Conservation (phyloP, 2,797 vertebrate species). For the Dendrocincla tyrannina region DNA sequence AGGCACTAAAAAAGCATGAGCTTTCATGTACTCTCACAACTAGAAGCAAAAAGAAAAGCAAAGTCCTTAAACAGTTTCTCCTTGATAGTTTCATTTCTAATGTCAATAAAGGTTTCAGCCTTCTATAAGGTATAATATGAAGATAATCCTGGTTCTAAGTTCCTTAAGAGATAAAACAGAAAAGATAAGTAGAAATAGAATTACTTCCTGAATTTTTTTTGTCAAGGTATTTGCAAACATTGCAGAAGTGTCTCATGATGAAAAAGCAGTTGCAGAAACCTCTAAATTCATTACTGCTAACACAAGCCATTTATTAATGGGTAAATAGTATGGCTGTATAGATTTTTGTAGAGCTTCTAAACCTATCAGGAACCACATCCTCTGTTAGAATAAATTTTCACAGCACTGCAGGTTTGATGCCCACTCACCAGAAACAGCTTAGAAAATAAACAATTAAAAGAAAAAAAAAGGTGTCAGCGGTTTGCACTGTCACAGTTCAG, state of each 20-base stretch:
- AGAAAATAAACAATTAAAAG: constrained; percentile 59
- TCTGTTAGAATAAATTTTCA: constrained; percentile 34
- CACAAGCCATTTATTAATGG: constrained; percentile 45
- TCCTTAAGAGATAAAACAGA: constrained; percentile 2
- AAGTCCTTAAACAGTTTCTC: neutral
- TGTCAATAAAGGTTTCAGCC: neutral
- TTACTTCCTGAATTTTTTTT: neutral
- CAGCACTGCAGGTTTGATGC: constrained; percentile 34
- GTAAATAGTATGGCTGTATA: constrained; percentile 10
- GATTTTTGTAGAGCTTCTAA: constrained; percentile 40
- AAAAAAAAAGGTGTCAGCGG: constrained; percentile 31
- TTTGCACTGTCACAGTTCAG: constrained; percentile 31
- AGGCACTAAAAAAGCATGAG: neutral
- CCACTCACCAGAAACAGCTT: constrained; percentile 47
- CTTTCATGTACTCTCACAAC: neutral
- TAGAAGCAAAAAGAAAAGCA: neutral
- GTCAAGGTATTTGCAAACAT: neutral
- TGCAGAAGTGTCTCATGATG: constrained; percentile 4
- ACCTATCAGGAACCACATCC: constrained; percentile 27
- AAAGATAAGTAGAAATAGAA: neutral
- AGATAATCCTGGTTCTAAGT: neutral
- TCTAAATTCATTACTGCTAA: constrained; percentile 57
- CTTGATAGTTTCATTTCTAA: neutral
- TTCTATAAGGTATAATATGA: neutral
- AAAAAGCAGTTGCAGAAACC: constrained; percentile 36